Evolutionary conservation across 2,797 vertebrate species (phyloP), one percentile per base, ranked within the genome.

Genomic region (Eulemur mongoz): DNA sequence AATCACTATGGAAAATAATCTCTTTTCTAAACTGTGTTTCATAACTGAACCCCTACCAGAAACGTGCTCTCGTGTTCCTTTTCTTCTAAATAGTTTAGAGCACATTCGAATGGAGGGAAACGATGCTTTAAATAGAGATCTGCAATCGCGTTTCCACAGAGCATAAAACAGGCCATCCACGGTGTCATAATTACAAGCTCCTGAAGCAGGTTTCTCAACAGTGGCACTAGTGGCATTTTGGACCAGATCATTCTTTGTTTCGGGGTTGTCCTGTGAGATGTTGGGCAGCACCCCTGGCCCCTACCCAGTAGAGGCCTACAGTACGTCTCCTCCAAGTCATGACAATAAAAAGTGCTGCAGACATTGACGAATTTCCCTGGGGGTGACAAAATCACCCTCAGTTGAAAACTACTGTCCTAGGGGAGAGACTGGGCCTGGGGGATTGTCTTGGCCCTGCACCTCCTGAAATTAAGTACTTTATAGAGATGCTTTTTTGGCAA

Each of bases 1-100:
- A 18, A 35, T 94, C 76, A 75, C 90, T 72, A 69, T 94, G 95
- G 87, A 91, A 91, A 97, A 78, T 91, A 83, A 93, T 94, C 84
- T 96, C 79, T 89, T 95, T 52, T 72, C 75, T 82, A 72, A 93
- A 89, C 67, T 96, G 32, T 40, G 72, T 81, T 94, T 96, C 89
- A 82, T 82, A 75, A 91, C 85, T 69, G 91, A 85, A 61, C 72
- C 54, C 30, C 30, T 91, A 67, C 43, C 79, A 79, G 57, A 93
- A 86, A 81, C 61, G 40, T 75, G 63, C 30, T 65, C 32, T 91
- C 40, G 3, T 22, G 48, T 61, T 57, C 23, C 38, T 84, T 50
- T 59, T 76, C 84, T 92, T 90, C 45, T 48, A 69, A 89, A 73
- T 59, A 63, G 65, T 73, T 83, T 40, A 63, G 85, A 87, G 35